These are phyloP conservation scores for Micronycteris hirsuta DNA, from an alignment of 2,113 vertebrate genomes.

Conservation along the genomic window DNA sequence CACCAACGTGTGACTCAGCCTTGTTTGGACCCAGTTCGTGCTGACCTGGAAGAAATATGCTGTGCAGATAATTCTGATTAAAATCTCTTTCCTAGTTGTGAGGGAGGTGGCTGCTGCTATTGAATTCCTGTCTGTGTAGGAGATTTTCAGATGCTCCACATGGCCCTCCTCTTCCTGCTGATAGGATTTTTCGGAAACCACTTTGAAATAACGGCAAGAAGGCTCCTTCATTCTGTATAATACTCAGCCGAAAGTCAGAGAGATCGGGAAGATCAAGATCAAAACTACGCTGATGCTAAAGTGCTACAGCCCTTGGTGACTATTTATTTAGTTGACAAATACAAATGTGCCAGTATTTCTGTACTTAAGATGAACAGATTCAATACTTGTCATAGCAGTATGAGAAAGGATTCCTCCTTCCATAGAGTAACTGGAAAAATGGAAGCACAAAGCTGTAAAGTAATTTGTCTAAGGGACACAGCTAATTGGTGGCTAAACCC, in stretches of 20 bases:
- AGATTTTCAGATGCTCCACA: neutral
- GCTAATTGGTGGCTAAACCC: neutral
- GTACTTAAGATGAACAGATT: neutral
- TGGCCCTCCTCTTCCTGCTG: neutral
- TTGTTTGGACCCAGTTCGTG: neutral
- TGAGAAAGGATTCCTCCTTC: neutral
- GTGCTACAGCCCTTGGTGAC: neutral
- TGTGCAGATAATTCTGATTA: accelerated
- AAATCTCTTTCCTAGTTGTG: neutral
- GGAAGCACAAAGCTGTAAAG: neutral
- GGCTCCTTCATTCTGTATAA: neutral
- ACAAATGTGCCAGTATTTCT: neutral
- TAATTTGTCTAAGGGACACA: neutral
- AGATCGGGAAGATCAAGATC: neutral
- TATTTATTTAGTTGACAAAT: neutral
- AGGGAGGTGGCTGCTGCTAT: neutral
- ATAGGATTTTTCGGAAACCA: neutral
- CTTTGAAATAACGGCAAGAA: neutral
- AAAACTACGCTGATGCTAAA: neutral
- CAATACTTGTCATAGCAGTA: neutral
- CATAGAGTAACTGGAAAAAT: neutral
- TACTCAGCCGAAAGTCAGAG: neutral
- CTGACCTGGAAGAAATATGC: neutral
- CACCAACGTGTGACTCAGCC: neutral
- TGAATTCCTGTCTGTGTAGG: neutral